Percentiles rank a stretch among this genome's conserved stretches.
Conservation (phyloP, 2,888 invertebrate species). For the Apamea monoglypha region DNA sequence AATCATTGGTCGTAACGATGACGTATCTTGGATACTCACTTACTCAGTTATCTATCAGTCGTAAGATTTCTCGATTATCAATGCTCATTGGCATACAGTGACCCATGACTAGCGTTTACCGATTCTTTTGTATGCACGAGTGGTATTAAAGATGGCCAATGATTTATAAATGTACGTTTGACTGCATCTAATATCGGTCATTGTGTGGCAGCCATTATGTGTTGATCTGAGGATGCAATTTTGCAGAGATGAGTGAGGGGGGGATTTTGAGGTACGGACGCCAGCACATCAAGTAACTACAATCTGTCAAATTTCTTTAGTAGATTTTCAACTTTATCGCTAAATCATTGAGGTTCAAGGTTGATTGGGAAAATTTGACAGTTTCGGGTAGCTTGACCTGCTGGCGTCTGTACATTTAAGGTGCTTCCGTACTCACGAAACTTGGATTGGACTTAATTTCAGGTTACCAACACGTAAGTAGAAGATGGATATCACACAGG, state of each 20-base stretch:
- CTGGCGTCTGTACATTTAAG: no score
- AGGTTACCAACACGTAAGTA: not conserved
- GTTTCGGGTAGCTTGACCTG: no score
- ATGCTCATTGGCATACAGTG: slow-evolving; percentile 24
- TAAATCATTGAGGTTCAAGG: no score
- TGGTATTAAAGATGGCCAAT: not conserved
- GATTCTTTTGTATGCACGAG: slow-evolving; percentile 25
- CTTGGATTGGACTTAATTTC: not conserved
- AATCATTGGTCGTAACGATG: slow-evolving; percentile 38
- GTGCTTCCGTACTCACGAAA: not conserved
- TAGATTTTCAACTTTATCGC: no score
- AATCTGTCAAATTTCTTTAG: no score
- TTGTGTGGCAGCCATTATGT: not conserved
- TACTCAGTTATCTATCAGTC: not conserved
- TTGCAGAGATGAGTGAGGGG: not conserved
- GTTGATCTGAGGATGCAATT: not conserved
- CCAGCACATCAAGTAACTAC: no score
- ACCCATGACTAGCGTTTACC: slow-evolving; percentile 19
- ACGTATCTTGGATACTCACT: slow-evolving; percentile 10
- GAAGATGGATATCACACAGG: not conserved
- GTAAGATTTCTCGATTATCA: slow-evolving; percentile 18
- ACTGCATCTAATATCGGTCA: not conserved
- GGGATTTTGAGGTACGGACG: not conserved
- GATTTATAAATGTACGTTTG: slow-evolving; percentile 17
- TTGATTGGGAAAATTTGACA: no score